Evolutionary conservation across 2,888 invertebrate genomes (phyloP), one percentile per base, ranked within the genome.

Genomic region (Dolomedes plantarius): DNA sequence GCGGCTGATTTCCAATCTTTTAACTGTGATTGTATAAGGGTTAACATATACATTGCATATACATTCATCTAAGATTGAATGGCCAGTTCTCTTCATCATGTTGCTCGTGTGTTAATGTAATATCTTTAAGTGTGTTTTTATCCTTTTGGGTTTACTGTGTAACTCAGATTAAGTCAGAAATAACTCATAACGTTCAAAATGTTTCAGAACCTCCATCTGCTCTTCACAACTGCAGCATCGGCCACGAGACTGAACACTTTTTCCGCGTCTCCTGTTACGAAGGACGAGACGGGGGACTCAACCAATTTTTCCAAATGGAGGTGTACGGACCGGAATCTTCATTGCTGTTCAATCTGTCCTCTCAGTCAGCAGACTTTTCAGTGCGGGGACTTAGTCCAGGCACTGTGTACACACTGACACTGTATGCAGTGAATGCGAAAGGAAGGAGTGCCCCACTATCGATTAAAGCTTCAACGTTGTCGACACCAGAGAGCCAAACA

Each of bases 221-320:
- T 75, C 93, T 97, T 76, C 94, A 95, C 90, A 97, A 97, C 92
- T 97, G 97, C 91, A 94, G 95, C 23, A 94, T 97, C 36, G 94
- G 95, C 75, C 97, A 97, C 92, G 96, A 96, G 91, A 97, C 96
- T 77, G 93, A 94, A 88, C 96, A 96, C 90, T 95, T 96, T 0
- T 91, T 97, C 85, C 94, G 95, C 91, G 95, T 97, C 71, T 96
- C 96, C 89, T 97, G 97, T 91, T 93, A 95, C 78, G 96, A 96
- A 36, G 96, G 96, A 89, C 96, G 96, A 92, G 96, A 97, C 92
- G 96, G 96, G 86, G 97, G 97, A 88, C 94, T 97, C 90, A 96
- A 96, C 86, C 96, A 97, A 93, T 93, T 94, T 91, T 97, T 97
- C 93, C 93, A 95, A 77, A 93, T 96, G 89, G 96, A 96, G 92